phyloP scores from a whole-genome alignment of 2,797 vertebrate species.

The Anguilla obscura region DNA sequence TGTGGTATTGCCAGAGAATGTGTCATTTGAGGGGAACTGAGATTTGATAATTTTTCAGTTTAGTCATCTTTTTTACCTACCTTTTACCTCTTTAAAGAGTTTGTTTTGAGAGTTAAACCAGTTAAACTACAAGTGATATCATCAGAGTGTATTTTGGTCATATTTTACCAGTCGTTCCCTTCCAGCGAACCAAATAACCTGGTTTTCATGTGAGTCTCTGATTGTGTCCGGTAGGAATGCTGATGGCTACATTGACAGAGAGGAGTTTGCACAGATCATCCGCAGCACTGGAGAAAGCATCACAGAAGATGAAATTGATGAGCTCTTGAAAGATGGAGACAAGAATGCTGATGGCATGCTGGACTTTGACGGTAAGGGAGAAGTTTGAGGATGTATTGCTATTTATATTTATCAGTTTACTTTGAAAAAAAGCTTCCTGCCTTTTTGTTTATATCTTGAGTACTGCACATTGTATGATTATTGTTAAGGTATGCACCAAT shows the following conservation, averaged over 20 bases:
- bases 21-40: neutral
- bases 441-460: neutral
- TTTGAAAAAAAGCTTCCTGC: neutral
- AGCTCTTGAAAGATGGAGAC: constrained; percentile 93
- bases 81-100: neutral
- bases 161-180: too few species aligned
- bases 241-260: constrained; percentile 92
- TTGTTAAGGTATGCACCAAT: neutral
- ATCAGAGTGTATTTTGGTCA: too few species aligned
- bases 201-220: neutral
- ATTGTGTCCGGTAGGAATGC: constrained; percentile 76
- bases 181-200: neutral
- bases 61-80: neutral
- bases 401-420: neutral
- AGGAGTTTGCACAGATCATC: constrained; percentile 91
- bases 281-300: constrained; percentile 83
- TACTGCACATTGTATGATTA: neutral
- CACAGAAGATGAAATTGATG: constrained; percentile 90
- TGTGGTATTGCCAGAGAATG: neutral
- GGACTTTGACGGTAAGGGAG: constrained; percentile 88
- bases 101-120: neutral
- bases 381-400: neutral
- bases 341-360: constrained; percentile 94
- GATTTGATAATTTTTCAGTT: neutral
- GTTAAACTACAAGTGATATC: too few species aligned